A percentile compares a stretch with the other conserved stretches of the same genome.
Evolutionary conservation across 2,888 invertebrate species (phyloP).

Genomic region (Limnephilus auricula): DNA sequence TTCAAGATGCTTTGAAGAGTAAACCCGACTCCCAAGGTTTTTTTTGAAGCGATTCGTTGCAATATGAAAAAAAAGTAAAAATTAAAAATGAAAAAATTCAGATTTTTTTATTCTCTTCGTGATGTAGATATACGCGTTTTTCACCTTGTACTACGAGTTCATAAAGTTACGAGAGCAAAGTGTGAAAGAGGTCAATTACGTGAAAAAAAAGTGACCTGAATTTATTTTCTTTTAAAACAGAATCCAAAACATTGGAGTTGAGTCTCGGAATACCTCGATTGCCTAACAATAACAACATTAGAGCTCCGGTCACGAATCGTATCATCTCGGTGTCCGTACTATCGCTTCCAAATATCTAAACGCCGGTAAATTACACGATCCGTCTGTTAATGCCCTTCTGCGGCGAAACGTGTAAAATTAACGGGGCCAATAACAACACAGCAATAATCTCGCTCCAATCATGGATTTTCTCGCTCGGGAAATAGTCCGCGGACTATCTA

Average conservation of each 20-base stretch:
- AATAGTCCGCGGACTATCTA: not conserved
- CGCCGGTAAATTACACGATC: constrained; percentile 18
- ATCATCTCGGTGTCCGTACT: not conserved
- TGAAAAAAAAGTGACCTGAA: no score
- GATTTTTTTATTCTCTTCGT: no score
- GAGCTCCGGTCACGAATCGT: not conserved
- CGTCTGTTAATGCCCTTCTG: constrained; percentile 14
- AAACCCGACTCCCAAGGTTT: no score
- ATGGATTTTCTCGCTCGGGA: constrained; percentile 15
- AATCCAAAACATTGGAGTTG: not conserved
- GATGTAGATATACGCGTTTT: no score
- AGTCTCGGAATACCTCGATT: not conserved
- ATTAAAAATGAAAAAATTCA: no score
- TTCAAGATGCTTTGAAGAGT: no score
- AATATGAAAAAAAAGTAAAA: no score
- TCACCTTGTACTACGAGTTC: no score
- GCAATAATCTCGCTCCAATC: constrained; percentile 7
- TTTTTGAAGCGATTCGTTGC: no score
- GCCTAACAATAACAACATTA: not conserved
- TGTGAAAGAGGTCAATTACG: no score
- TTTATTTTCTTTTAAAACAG: not conserved
- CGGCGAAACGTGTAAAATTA: constrained; percentile 37
- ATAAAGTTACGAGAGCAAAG: no score
- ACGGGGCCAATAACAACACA: not conserved
- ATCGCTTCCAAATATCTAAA: constrained; percentile 31